A percentile compares a stretch with the other conserved stretches of the same genome.
These are phyloP conservation scores for Muscicapa adusta DNA, from an alignment of 2,113 vertebrate genomes.

Conservation along the genomic window DNA sequence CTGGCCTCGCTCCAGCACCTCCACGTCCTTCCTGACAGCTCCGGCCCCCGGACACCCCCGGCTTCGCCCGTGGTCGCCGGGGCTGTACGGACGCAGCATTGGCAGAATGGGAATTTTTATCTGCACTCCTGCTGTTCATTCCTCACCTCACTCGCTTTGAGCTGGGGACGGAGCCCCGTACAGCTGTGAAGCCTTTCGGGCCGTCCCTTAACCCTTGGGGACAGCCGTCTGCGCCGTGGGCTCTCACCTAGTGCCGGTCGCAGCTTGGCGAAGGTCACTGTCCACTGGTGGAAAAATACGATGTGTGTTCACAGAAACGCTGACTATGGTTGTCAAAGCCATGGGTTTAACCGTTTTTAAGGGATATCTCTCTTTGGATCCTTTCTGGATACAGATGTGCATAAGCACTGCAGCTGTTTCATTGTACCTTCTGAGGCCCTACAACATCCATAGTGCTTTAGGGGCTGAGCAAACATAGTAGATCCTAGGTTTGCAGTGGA, in stretches of 20 bases:
- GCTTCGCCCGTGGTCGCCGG: neutral
- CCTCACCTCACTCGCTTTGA: neutral
- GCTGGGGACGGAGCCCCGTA: neutral
- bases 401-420: neutral
- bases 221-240: accelerated
- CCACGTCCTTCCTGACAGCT: neutral
- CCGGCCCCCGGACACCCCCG: neutral
- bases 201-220: accelerated
- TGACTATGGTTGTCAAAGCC: neutral
- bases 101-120: neutral
- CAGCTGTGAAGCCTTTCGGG: neutral
- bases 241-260: accelerated
- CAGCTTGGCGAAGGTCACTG: neutral
- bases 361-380: neutral
- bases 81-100: accelerated
- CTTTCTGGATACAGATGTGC: neutral
- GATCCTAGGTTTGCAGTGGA: neutral
- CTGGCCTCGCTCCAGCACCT: neutral
- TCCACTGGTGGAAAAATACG: neutral
- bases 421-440: neutral
- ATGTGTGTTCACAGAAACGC: accelerated
- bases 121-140: neutral
- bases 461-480: neutral
- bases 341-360: accelerated
- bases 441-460: accelerated